Conservation (phyloP, 1,140 invertebrate species). For the Argopecten irradians region DNA sequence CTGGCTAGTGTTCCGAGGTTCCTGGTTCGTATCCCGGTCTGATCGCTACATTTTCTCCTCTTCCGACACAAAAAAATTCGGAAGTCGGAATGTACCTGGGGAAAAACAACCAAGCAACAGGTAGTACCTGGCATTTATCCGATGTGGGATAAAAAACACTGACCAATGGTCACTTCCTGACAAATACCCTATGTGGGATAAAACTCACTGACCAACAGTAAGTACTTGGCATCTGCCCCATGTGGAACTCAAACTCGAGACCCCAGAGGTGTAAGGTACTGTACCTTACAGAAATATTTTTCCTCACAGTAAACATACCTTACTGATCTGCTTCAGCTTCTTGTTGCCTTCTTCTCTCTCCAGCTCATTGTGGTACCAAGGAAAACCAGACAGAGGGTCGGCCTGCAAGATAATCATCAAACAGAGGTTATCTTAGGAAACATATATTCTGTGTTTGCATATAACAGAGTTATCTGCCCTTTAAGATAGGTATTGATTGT, state of each 20-base stretch:
- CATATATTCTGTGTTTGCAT: background rate
- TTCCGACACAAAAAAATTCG: background rate
- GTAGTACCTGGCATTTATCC: background rate
- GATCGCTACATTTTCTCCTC: too few species aligned
- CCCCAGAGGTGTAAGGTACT: background rate
- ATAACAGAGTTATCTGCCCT: too few species aligned
- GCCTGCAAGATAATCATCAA: slow-evolving; percentile 35
- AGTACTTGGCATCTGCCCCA: too few species aligned
- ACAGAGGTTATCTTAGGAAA: slow-evolving; percentile 24
- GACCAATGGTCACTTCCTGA: background rate
- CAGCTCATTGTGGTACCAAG: slow-evolving; percentile 50
- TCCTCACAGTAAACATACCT: slow-evolving; percentile 26
- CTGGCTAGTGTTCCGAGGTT: too few species aligned
- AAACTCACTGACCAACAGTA: too few species aligned
- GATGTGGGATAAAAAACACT: background rate
- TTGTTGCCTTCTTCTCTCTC: slow-evolving; percentile 45
- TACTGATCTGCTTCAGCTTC: slow-evolving; percentile 31
- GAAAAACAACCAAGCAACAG: too few species aligned
- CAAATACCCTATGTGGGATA: background rate
- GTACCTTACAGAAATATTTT: background rate
- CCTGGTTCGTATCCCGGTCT: too few species aligned
- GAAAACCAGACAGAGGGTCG: slow-evolving; percentile 39
- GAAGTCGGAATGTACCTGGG: background rate
- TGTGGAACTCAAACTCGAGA: too few species aligned
- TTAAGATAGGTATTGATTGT: too few species aligned